Percentiles rank a stretch among this genome's conserved stretches.
Conservation (phyloP, 2,888 invertebrate species). For the Dorcus parallelipipedus region DNA sequence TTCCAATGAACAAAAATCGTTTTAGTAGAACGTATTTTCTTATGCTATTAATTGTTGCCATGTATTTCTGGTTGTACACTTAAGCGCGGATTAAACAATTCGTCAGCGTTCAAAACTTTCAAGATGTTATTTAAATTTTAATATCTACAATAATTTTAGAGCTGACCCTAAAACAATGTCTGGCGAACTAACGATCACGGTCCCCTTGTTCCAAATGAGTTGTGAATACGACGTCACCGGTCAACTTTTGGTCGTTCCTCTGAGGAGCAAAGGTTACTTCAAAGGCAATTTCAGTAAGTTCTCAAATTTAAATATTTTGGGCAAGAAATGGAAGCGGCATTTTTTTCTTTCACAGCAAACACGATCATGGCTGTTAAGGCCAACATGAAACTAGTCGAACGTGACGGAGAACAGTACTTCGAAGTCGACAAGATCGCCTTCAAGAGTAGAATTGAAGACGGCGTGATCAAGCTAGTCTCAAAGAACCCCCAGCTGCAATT, state of each 20-base stretch:
- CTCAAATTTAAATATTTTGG: not conserved
- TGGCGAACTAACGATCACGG: constrained; percentile 47
- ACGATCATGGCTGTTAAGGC: constrained; percentile 59
- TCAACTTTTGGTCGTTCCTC: constrained; percentile 50
- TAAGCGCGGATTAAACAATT: no score
- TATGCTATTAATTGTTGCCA: no score
- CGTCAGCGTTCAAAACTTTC: no score
- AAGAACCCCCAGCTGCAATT: constrained; percentile 56
- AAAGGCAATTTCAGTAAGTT: constrained; percentile 57
- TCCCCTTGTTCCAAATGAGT: constrained; percentile 50
- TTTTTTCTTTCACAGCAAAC: constrained; percentile 44
- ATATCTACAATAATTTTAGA: constrained; percentile 30
- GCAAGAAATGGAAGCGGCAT: no score
- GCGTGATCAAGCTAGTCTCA: constrained; percentile 56
- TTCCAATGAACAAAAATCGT: no score
- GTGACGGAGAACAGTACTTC: constrained; percentile 60
- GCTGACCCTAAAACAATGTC: constrained; percentile 49
- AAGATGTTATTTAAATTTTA: no score
- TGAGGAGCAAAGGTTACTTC: constrained; percentile 53
- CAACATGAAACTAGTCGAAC: constrained; percentile 55
- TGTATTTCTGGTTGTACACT: no score
- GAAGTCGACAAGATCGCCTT: constrained; percentile 59
- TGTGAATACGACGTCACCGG: constrained; percentile 56
- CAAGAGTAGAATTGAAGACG: constrained; percentile 61
- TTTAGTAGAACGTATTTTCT: no score